Evolutionary conservation across 2,888 invertebrate genomes (phyloP), one percentile per base, ranked within the genome.

Genomic region (Oscheius sp.): DNA sequence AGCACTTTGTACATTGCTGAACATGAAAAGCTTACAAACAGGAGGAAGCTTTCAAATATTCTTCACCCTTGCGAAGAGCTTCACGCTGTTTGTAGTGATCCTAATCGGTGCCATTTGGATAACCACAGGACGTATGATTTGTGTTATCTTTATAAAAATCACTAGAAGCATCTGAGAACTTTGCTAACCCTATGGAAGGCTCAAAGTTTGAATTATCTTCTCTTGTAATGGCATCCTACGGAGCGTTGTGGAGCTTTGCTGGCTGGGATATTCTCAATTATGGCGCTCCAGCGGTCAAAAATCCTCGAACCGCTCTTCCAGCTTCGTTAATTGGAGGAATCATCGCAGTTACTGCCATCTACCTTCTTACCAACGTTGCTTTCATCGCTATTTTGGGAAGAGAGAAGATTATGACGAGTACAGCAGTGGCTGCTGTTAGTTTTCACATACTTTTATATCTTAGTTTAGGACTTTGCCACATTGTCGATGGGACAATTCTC

Each of bases 181-280:
- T 64, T 9, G 26, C 26, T 1, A 14, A 33, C 12, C 57, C 66
- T 1, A 33, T 56, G 32, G 44, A 44, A 14, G 57, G 57, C 6
- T 26, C 44, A 30, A 14, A 45, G 12, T 56, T 14, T 30, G 32
- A n/a, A n/a, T 17, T 32, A 14, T 56, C 56, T 12, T 12, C 45
- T 6, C 2, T 66, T 8, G 47, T 57, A 5, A 56, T 66, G 57
- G 41, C 56, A 12, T 12, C 26, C 22, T 66, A 66, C 30, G 57
- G 66, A 14, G 66, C 45, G 20, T 28, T 66, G 17, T 66, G 66
- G 66, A 20, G 24, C 12, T 66, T 32, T 30, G 66, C 66, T 8
- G 66, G 66, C 14, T 66, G 66, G 66, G 56, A 66, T 26, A 57
- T 66, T 28, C 26, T 66, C 22, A 66, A 66, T 24, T 66, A 66